Evolutionary conservation across 2,797 vertebrate genomes (phyloP).

Genomic region (Miichthys miiuy): DNA sequence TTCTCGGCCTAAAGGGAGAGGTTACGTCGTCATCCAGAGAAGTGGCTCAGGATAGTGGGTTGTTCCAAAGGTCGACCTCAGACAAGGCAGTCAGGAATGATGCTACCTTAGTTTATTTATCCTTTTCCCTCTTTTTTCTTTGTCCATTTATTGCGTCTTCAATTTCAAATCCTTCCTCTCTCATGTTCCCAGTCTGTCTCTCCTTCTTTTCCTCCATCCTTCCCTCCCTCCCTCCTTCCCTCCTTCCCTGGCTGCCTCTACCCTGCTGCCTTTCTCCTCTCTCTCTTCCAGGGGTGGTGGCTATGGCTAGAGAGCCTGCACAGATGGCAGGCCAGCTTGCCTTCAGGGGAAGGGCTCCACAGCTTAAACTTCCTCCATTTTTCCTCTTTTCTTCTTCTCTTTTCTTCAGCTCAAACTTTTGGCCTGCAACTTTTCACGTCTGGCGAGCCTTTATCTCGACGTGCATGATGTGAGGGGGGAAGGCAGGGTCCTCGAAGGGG

Average conservation of each 20-base stretch:
- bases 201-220: slow-evolving; percentile 66
- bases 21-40: slow-evolving; percentile 46
- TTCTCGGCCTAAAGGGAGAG: slow-evolving; percentile 45
- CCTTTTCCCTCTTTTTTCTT: slow-evolving; percentile 27
- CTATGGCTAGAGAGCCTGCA: slow-evolving; percentile 85
- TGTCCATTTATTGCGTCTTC: slow-evolving; percentile 53
- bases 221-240: slow-evolving; percentile 59
- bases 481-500: slow-evolving; percentile 56
- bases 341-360: slow-evolving; percentile 86
- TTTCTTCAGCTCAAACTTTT: slow-evolving; percentile 85
- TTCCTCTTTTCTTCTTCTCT: slow-evolving; percentile 78
- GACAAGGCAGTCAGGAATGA: slow-evolving; percentile 21
- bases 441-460: slow-evolving; percentile 85
- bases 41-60: slow-evolving; percentile 18
- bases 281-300: slow-evolving; percentile 83
- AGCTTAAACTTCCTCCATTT: slow-evolving; percentile 87
- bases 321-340: slow-evolving; percentile 89
- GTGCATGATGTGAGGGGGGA: slow-evolving; percentile 78
- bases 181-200: slow-evolving; percentile 66
- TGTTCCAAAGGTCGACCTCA: slow-evolving; percentile 53
- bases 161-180: slow-evolving; percentile 51
- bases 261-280: slow-evolving; percentile 61
- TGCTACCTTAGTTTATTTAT: slow-evolving; percentile 36
- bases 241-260: slow-evolving; percentile 70
- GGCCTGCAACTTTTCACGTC: slow-evolving; percentile 84